Evolutionary conservation across 2,888 invertebrate genomes (phyloP).

Genomic region (Drosophila flavopinicola): DNA sequence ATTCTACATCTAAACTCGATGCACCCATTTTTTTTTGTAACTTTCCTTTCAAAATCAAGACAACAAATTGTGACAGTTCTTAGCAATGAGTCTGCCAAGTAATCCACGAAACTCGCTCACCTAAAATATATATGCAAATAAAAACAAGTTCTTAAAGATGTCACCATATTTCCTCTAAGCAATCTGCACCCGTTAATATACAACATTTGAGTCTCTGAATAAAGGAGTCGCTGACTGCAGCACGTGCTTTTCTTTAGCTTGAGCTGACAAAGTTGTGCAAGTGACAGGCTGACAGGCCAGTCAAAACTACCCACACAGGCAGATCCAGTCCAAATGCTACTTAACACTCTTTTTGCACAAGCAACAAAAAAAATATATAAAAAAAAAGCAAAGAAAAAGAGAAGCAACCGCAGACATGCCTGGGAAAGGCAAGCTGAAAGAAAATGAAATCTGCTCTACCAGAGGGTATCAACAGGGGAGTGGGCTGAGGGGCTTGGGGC

Average conservation of each 20-base stretch:
- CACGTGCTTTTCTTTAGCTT: constrained; percentile 36
- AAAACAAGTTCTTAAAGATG: constrained; percentile 7
- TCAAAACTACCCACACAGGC: constrained; percentile 67
- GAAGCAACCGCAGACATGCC: constrained; percentile 58
- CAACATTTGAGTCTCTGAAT: constrained; percentile 5
- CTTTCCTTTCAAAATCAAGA: too few species aligned
- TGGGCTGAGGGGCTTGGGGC: too few species aligned
- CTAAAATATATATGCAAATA: constrained; percentile 3
- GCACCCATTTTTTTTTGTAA: too few species aligned
- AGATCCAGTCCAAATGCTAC: constrained; percentile 36
- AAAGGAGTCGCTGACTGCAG: constrained; percentile 24
- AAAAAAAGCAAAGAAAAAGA: constrained; percentile 3
- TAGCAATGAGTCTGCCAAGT: neutral
- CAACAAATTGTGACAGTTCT: neutral
- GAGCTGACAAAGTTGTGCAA: constrained; percentile 63
- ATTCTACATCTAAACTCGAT: too few species aligned
- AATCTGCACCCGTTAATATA: constrained; percentile 18
- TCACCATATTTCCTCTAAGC: constrained; percentile 22
- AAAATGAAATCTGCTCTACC: constrained; percentile 53
- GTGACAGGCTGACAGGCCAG: constrained; percentile 71
- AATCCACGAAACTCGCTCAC: neutral
- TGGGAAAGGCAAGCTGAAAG: constrained; percentile 41
- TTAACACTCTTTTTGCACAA: constrained; percentile 42
- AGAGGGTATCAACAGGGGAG: neutral
- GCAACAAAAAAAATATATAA: constrained; percentile 14